Conservation (phyloP, 2,113 vertebrate genomes). For the Bufo gargarizans region DNA sequence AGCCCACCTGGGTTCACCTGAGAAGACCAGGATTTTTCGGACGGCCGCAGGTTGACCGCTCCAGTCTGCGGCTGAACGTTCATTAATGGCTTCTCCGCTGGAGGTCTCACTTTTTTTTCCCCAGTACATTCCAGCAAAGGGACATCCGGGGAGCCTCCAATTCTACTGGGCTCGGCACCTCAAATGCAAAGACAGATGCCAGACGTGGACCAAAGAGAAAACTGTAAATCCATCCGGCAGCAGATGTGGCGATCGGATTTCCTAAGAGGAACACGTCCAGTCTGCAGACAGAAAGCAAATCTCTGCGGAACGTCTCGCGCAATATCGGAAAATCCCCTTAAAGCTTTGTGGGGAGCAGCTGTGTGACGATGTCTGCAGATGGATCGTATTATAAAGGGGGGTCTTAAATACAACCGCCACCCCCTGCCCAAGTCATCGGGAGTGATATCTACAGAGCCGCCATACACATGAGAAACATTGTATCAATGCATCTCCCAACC, state of each 20-base stretch:
- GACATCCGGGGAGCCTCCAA: neutral
- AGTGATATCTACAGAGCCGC: neutral
- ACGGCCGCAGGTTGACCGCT: neutral
- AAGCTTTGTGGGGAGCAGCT: slow-evolving; percentile 34
- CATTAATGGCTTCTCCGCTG: neutral
- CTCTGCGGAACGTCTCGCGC: slow-evolving; percentile 35
- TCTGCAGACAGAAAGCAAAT: slow-evolving; percentile 32
- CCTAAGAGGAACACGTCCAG: neutral
- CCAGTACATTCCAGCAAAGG: neutral
- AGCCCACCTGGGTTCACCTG: no score
- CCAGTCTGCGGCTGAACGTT: neutral
- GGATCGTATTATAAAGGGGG: slow-evolving; percentile 39
- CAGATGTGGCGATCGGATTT: slow-evolving; percentile 50
- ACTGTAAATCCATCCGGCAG: slow-evolving; percentile 37
- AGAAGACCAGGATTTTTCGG: no score
- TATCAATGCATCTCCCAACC: no score
- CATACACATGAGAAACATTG: no score
- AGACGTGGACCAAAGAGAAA: slow-evolving; percentile 28
- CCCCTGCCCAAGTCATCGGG: neutral
- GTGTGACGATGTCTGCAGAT: neutral
- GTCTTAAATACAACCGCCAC: neutral
- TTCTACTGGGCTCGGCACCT: neutral
- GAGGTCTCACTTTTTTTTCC: neutral
- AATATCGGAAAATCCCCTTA: slow-evolving; percentile 46
- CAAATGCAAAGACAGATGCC: slow-evolving; percentile 36